These are phyloP conservation scores for Mythimna impura DNA, from an alignment of 2,888 invertebrate species.

Conservation along the genomic window DNA sequence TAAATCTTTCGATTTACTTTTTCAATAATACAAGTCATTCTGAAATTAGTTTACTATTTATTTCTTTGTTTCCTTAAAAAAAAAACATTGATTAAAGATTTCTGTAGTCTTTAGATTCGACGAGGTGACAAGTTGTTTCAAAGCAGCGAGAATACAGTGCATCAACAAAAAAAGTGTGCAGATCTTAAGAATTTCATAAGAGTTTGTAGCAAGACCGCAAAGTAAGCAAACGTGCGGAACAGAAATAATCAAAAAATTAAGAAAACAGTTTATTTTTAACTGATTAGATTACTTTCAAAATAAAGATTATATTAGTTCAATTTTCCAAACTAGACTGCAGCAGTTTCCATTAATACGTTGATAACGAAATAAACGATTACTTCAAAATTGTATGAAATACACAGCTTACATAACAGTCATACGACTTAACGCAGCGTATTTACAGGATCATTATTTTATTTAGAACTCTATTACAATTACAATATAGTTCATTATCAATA, in stretches of 20 bases:
- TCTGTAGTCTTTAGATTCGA: background rate
- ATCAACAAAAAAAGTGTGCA: background rate
- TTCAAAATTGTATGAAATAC: background rate
- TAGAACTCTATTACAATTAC: too few species aligned
- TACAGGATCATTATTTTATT: too few species aligned
- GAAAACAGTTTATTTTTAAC: background rate
- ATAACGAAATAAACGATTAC: background rate
- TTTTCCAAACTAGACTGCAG: background rate
- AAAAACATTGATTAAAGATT: background rate
- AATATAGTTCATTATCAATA: background rate
- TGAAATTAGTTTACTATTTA: background rate
- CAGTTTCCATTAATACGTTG: background rate
- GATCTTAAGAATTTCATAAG: background rate
- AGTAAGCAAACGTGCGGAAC: conserved; percentile 7
- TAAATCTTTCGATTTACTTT: background rate
- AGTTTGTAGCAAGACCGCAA: conserved; percentile 1
- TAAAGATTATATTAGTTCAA: too few species aligned
- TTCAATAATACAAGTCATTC: background rate
- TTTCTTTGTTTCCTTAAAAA: background rate
- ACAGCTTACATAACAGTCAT: background rate
- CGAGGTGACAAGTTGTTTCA: conserved; percentile 1
- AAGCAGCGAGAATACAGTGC: background rate
- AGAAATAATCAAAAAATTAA: conserved; percentile 1
- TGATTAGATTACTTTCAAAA: too few species aligned
- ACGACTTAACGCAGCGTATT: too few species aligned